These are phyloP conservation scores for Cydia splendana DNA, from an alignment of 1,140 invertebrate species.

Conservation along the genomic window DNA sequence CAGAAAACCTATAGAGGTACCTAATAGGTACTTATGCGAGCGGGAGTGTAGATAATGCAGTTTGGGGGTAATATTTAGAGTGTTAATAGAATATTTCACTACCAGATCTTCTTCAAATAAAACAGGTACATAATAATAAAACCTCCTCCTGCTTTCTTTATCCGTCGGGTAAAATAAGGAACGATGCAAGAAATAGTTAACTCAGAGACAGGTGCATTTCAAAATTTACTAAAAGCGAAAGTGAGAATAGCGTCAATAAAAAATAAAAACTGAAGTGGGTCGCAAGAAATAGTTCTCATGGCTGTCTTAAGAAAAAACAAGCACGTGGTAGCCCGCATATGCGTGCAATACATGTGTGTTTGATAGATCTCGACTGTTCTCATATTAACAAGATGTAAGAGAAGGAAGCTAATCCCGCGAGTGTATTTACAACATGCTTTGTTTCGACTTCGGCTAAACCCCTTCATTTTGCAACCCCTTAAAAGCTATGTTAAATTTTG, in stretches of 20 bases:
- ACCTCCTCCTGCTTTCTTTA: too few species aligned
- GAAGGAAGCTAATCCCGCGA: not conserved
- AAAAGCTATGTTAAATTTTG: too few species aligned
- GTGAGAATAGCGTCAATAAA: not conserved
- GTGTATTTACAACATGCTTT: not conserved
- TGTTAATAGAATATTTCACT: too few species aligned
- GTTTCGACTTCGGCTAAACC: not conserved
- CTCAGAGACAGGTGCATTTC: not conserved
- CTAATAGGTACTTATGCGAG: too few species aligned
- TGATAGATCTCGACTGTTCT: not conserved
- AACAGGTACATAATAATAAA: too few species aligned
- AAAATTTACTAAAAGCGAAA: constrained; percentile 1
- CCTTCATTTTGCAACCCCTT: too few species aligned
- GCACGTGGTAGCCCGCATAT: constrained; percentile 21
- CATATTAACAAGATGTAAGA: not conserved
- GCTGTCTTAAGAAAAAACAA: constrained; percentile 6
- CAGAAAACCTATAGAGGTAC: too few species aligned
- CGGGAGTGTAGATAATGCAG: too few species aligned
- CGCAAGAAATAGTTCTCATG: not conserved
- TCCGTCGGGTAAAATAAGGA: too few species aligned
- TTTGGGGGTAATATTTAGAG: too few species aligned
- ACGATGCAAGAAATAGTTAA: not conserved
- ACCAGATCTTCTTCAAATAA: too few species aligned
- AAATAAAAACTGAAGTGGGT: constrained; percentile 15
- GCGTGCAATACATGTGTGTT: not conserved